Evolutionary conservation across 2,797 vertebrate genomes (phyloP), one percentile per base, ranked within the genome.

Genomic region (Ctenopoma multispine): DNA sequence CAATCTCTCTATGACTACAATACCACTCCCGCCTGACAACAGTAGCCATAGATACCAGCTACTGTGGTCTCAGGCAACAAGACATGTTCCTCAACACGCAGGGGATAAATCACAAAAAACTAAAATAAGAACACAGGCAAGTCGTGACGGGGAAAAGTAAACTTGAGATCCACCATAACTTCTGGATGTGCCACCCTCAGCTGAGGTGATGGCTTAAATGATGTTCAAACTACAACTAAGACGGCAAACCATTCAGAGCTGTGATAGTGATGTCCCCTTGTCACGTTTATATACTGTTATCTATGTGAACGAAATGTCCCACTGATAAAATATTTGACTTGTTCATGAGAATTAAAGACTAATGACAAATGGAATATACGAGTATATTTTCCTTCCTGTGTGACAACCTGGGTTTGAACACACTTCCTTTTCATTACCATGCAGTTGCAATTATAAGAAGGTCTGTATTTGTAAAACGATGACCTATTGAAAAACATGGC

Each of bases 41-140:
- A 68, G 88, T 85, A 85, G 83, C 61, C 90, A 91, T 87, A 80
- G 86, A 87, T 81, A 89, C 85, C 57, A 72, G 69, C 75, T 58
- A 53, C 69, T 69, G 44, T 79, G 66, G 75, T 66, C 65, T 61
- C 55, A 62, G 40, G 73, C 69, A 88, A 79, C 68, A 64, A 85
- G 66, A 60, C 53, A 36, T 10, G 21, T 74, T 76, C 50, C 72
- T 38, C 21, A 62, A 77, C 47, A 60, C 63, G 41, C 36, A 63
- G 46, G 62, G 47, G 40, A 58, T 24, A 1, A 1, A 13, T 38
- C 7, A 34, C 17, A 5, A 43, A 68, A 59, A 50, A 17, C 1
- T 14, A 51, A 41, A 60, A 41, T 3, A 64, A 57, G 24, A 70
- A 75, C 24, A 70, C 18, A 57, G 15, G 18, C 40, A 40, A 53